Conservation (phyloP, 2,888 invertebrate species). For the Odontothrips loti region DNA sequence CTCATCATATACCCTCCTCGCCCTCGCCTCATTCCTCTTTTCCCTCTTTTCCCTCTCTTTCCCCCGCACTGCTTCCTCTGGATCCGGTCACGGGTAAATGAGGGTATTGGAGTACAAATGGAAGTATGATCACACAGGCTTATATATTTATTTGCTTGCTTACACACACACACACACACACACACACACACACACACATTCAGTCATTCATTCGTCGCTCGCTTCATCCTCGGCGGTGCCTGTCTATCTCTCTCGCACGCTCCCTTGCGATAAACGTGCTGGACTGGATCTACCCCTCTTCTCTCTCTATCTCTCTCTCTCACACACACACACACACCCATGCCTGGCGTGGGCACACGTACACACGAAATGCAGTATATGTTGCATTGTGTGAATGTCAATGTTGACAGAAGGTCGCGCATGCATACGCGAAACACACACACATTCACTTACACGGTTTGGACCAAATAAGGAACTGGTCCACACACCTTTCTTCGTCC, state of each 20-base stretch:
- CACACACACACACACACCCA: not conserved
- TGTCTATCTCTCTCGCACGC: too few relatives aligned
- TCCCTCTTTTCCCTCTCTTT: not conserved
- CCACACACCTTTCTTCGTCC: too few relatives aligned
- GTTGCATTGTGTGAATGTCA: conserved; percentile 22
- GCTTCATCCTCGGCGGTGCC: not conserved
- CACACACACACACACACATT: not conserved
- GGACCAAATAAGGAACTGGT: not conserved
- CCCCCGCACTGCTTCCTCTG: not conserved
- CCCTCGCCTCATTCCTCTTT: not conserved
- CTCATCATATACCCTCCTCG: not conserved
- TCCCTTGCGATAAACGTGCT: too few relatives aligned
- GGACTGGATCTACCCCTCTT: too few relatives aligned
- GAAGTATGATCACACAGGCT: conserved; percentile 13
- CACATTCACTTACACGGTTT: not conserved
- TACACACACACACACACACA: not conserved
- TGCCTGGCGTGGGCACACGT: not conserved
- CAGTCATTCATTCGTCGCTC: not conserved
- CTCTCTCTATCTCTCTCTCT: not conserved
- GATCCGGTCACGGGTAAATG: not conserved
- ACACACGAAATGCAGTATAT: not conserved
- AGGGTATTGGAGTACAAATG: not conserved
- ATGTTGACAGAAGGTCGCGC: conserved; percentile 9
- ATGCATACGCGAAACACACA: not conserved
- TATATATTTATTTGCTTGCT: conserved; percentile 27